Base-by-base conservation (phyloP, 2,113 vertebrate genomes). In the Tauraco erythrolophus region DNA sequence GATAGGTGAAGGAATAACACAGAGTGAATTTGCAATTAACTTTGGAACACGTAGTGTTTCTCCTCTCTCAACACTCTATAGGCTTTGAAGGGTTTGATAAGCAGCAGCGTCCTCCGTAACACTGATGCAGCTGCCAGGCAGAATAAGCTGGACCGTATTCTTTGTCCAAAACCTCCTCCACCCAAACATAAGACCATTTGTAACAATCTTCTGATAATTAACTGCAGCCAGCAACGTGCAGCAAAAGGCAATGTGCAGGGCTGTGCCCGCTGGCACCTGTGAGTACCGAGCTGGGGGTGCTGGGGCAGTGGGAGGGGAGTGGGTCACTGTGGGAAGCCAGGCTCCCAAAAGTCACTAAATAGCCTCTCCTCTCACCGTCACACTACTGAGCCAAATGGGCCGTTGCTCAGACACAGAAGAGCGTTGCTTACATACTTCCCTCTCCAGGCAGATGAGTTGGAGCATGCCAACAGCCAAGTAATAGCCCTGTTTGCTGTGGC, bases 331-430 rank as follows among this genome's bases (percentile, higher is more conserved):
- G 56, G 60, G 66, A 39, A 51, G 37, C 41, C 17, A 3, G 8
- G 24, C 46, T 74, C 33, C 41, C 5, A 0, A 22, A 37, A 11
- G 31, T 35, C 5, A 0, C n/a, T 10, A 2, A 28, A 9, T 30
- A 68, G 28, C 60, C 10, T 69, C 28, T 56, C 31, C 35, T 50
- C 41, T 56, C 15, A 15, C 53, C 3, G 28, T 45, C 33, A 24
- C 35, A 2, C 33, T 21, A 2, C 39, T 14, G 35, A 41, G 48
- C 13, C 69, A 41, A 39, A 51, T 2, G 8, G 28, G 53, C 27
- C 2, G 5, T 31, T 23, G 33, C 41, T 41, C 8, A 10, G 43
- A 21, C 41, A 33, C 82, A 62, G 48, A 19, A 58, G 48, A 4
- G 10, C 28, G 8, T 51, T 51, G 28, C 60, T 79, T 30, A 43